Evolutionary conservation across 2,888 invertebrate species (phyloP).

Genomic region (Torymus tubicola): DNA sequence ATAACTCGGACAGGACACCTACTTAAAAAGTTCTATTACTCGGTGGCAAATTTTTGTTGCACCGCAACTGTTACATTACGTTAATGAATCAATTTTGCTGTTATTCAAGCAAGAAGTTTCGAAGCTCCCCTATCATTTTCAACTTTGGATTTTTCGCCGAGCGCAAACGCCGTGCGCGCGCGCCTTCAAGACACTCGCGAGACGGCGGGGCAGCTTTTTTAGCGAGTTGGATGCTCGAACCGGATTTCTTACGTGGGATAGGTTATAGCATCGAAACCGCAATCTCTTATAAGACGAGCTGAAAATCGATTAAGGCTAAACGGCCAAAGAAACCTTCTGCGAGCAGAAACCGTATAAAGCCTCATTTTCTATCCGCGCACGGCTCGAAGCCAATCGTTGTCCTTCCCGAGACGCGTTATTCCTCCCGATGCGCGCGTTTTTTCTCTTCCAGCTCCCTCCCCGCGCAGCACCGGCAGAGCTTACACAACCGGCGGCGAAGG

Average conservation of each 20-base stretch:
- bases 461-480: not conserved
- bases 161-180: too few relatives aligned
- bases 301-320: conserved; percentile 51
- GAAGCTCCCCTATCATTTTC: too few relatives aligned
- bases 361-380: conserved; percentile 27
- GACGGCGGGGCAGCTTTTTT: not conserved
- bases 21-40: too few relatives aligned
- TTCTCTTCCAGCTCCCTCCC: not conserved
- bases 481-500: conserved; percentile 62
- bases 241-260: conserved; percentile 28
- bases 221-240: not conserved
- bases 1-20: too few relatives aligned
- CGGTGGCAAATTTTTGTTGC: too few relatives aligned
- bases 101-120: too few relatives aligned
- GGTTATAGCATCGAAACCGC: conserved; percentile 41
- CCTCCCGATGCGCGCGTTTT: conserved; percentile 13
- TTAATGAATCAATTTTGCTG: too few relatives aligned
- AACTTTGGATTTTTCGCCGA: too few relatives aligned
- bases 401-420: not conserved
- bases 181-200: too few relatives aligned
- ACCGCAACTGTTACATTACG: too few relatives aligned
- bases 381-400: conserved; percentile 24
- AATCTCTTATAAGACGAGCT: not conserved
- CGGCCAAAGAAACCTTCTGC: conserved; percentile 26
- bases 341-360: conserved; percentile 37